Conservation (phyloP, 2,797 vertebrate species). For the Mormyrus hasselquistii region DNA sequence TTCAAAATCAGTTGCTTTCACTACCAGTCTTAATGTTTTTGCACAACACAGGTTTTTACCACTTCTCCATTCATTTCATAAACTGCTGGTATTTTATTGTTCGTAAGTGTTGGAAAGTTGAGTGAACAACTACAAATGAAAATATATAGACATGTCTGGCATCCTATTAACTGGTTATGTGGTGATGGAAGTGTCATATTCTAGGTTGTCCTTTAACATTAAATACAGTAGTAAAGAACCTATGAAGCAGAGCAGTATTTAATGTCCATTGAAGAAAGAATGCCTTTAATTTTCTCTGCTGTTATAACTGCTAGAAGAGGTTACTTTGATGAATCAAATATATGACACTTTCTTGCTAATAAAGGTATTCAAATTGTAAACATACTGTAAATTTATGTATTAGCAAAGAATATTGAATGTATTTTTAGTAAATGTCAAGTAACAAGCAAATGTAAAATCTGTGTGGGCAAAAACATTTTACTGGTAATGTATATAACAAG, state of each 20-base stretch:
- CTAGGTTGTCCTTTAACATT: neutral
- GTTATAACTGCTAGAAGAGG: neutral
- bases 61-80: neutral
- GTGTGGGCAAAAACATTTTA: no score
- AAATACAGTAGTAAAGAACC: neutral
- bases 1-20: neutral
- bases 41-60: neutral
- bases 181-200: neutral
- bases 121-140: neutral
- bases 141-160: neutral
- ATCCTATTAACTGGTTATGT: neutral
- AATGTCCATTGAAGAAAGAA: neutral
- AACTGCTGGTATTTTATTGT: neutral
- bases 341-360: neutral
- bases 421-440: neutral
- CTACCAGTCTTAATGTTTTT: neutral
- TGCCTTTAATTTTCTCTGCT: neutral
- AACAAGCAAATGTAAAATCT: neutral
- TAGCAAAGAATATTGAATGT: neutral
- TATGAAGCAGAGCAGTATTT: neutral
- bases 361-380: neutral
- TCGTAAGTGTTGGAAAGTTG: neutral
- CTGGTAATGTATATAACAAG: neutral
- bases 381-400: neutral
- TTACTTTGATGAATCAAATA: neutral